These are phyloP conservation scores for Origma solitaria DNA, from an alignment of 2,113 vertebrate species.

Conservation along the genomic window DNA sequence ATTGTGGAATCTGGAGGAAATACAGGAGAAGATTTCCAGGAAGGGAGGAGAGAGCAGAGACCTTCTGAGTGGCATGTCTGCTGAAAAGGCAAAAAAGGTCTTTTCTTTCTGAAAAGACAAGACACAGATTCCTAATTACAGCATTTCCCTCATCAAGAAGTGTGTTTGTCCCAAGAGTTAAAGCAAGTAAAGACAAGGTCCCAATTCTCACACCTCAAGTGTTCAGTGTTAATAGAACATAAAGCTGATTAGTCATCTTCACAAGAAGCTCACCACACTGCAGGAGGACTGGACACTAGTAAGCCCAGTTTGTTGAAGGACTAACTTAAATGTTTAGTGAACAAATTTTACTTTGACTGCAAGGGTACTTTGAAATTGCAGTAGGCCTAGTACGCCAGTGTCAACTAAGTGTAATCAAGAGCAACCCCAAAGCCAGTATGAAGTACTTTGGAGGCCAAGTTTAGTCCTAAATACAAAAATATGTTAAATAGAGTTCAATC, in stretches of 20 bases:
- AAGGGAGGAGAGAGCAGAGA: background rate
- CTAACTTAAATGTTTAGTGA: background rate
- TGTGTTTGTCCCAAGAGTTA: background rate
- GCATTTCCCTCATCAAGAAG: background rate
- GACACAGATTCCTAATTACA: background rate
- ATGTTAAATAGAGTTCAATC: background rate
- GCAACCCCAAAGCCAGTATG: background rate
- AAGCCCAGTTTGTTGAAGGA: background rate
- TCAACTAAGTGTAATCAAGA: background rate
- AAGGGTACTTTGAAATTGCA: background rate
- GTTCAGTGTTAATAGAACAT: background rate
- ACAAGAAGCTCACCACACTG: background rate
- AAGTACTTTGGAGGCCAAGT: background rate
- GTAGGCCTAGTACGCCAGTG: background rate
- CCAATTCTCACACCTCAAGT: background rate
- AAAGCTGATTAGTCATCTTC: background rate
- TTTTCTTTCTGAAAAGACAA: background rate
- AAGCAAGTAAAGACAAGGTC: background rate
- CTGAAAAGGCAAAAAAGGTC: background rate
- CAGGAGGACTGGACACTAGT: background rate
- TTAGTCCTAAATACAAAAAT: background rate
- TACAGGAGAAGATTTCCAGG: background rate
- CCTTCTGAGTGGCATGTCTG: fast-evolving
- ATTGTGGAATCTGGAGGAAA: background rate
- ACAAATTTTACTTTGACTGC: background rate